Percentiles rank a stretch among this genome's conserved stretches.
phyloP scores from a whole-genome alignment of 92 coral and sea anemone species.

The Paramuricea clavata region DNA sequence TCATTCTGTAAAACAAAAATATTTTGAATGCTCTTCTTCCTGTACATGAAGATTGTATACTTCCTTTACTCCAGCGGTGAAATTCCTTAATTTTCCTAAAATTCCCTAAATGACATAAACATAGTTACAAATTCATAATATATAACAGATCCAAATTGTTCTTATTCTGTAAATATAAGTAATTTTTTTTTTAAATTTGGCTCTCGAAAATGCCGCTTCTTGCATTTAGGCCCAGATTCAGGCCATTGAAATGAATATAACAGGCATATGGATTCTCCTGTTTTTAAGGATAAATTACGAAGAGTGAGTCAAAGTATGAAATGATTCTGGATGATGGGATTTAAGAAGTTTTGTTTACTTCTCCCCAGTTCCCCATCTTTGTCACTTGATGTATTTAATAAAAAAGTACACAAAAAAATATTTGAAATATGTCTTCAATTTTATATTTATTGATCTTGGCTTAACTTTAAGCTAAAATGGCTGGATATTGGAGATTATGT shows the following conservation, averaged over 20 bases:
- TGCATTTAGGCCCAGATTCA: no score
- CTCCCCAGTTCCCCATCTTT: not conserved
- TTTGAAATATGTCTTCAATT: conserved; percentile 1
- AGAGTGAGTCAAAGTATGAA: not conserved
- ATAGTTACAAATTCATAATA: not conserved
- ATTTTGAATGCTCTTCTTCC: not conserved
- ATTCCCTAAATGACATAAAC: not conserved
- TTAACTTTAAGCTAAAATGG: not conserved
- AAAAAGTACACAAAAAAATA: not conserved
- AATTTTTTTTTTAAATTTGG: no score
- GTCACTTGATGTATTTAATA: not conserved
- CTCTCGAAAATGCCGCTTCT: not conserved
- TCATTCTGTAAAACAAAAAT: not conserved
- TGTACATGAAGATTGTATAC: not conserved
- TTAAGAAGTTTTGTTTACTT: not conserved
- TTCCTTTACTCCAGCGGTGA: not conserved
- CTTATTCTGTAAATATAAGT: not conserved
- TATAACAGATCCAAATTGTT: no score
- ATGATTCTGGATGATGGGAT: conserved; percentile 20
- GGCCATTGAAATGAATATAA: no score
- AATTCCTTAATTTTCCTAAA: not conserved
- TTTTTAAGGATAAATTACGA: not conserved
- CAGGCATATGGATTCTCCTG: not conserved
- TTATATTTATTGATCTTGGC: not conserved
- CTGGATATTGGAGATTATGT: not conserved